phyloP scores from a whole-genome alignment of 2,888 invertebrate genomes.

The Tachina lurida region DNA sequence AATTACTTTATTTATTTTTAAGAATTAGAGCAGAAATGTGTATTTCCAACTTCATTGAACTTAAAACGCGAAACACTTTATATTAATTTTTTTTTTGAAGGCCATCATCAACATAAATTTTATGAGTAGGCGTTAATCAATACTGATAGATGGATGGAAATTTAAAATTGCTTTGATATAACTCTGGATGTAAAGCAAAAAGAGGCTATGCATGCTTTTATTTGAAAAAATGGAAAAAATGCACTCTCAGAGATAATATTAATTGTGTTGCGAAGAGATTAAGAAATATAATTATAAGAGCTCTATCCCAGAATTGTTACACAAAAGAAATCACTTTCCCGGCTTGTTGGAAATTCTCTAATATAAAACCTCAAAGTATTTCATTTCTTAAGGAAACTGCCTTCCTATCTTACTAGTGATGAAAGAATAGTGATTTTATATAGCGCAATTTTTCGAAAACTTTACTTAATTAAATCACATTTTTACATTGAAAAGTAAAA shows the following conservation, averaged over 20 bases:
- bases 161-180: constrained; percentile 27
- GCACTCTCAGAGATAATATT: neutral
- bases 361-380: too few species aligned
- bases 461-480: constrained; percentile 54
- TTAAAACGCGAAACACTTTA: constrained; percentile 33
- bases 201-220: constrained; percentile 9
- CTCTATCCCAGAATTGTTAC: too few species aligned
- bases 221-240: neutral
- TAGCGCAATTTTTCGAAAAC: too few species aligned
- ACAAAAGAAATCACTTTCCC: too few species aligned
- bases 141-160: constrained; percentile 60
- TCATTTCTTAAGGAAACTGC: too few species aligned
- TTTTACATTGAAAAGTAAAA: constrained; percentile 30
- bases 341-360: too few species aligned
- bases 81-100: constrained; percentile 49
- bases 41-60: constrained; percentile 63
- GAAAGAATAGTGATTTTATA: too few species aligned
- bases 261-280: neutral
- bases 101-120: constrained; percentile 63
- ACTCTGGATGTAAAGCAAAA: neutral
- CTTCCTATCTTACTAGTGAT: too few species aligned
- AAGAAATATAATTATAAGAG: neutral
- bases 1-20: constrained; percentile 17
- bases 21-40: constrained; percentile 68
- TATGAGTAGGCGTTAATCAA: constrained; percentile 67